Percentiles rank a stretch among this genome's conserved stretches.
These are phyloP conservation scores for Anguilla obscura DNA, from an alignment of 2,797 vertebrate genomes.

Conservation along the genomic window DNA sequence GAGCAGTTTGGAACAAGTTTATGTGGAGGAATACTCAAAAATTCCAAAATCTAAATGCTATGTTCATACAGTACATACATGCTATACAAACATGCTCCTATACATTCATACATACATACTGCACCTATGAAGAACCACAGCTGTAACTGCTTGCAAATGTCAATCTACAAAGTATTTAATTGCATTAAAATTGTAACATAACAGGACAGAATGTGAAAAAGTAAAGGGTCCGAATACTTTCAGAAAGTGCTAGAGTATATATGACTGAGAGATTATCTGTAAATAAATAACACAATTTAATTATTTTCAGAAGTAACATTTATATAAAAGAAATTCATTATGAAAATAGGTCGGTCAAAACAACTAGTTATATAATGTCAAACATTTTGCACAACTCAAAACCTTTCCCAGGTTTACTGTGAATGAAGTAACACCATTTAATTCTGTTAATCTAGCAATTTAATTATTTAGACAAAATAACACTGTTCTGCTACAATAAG, in stretches of 20 bases:
- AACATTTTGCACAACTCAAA: not conserved
- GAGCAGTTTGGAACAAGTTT: not conserved
- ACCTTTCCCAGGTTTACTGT: not conserved
- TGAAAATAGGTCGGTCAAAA: not conserved
- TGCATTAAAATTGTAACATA: not conserved
- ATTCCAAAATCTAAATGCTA: not conserved
- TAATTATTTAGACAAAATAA: not conserved
- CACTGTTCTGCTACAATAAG: not conserved
- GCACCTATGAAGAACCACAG: not conserved
- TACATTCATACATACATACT: not conserved
- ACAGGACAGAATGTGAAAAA: not conserved
- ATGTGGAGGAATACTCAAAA: not conserved
- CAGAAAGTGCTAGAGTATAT: no score
- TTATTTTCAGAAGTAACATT: not conserved
- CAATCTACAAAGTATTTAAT: not conserved
- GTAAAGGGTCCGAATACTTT: no score
- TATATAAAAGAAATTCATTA: not conserved
- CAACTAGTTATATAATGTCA: not conserved
- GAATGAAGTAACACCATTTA: not conserved
- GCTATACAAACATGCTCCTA: no score
- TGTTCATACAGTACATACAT: not conserved
- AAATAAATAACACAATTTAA: no score
- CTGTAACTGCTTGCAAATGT: not conserved
- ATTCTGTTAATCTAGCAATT: not conserved
- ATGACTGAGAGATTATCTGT: no score